These are phyloP conservation scores for Scaptomyza polygonia DNA, from an alignment of 2,888 invertebrate genomes.

Conservation along the genomic window DNA sequence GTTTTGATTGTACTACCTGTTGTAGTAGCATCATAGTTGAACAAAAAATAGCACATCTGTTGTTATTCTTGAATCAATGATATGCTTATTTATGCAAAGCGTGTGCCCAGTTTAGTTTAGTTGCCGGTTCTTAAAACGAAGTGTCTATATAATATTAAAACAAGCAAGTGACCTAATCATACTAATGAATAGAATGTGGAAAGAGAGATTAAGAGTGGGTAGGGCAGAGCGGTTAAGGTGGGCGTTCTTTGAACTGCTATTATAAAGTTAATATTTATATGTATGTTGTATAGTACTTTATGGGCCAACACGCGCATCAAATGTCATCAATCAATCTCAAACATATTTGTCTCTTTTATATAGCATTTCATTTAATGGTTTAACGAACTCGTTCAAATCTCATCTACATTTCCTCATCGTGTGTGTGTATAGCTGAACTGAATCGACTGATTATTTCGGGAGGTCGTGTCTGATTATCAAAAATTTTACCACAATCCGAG, in stretches of 20 bases:
- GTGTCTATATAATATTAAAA: constrained; percentile 36
- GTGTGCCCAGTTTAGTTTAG: constrained; percentile 50
- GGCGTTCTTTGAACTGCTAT: constrained; percentile 26
- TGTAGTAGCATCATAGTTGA: constrained; percentile 44
- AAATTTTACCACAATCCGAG: constrained; percentile 17
- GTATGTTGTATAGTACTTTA: constrained; percentile 11
- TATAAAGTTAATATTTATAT: not conserved
- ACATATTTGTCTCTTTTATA: constrained; percentile 2
- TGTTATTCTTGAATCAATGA: constrained; percentile 57
- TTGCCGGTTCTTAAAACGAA: constrained; percentile 62
- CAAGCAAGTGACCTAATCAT: constrained; percentile 58
- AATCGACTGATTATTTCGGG: constrained; percentile 28
- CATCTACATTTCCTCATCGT: constrained; percentile 30
- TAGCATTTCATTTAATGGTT: constrained; percentile 46
- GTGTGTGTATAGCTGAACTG: constrained; percentile 11
- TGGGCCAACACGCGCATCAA: constrained; percentile 27
- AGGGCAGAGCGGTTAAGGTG: not conserved
- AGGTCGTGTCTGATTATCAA: constrained; percentile 28
- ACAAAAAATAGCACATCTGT: constrained; percentile 28
- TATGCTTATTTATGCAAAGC: constrained; percentile 74
- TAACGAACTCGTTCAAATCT: constrained; percentile 58
- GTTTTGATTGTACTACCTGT: constrained; percentile 42
- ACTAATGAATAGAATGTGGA: not conserved
- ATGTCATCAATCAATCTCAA: constrained; percentile 38
- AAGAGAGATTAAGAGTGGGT: constrained; percentile 18